These are phyloP conservation scores for Ceryle rudis DNA, from an alignment of 2,797 vertebrate species.

Conservation along the genomic window DNA sequence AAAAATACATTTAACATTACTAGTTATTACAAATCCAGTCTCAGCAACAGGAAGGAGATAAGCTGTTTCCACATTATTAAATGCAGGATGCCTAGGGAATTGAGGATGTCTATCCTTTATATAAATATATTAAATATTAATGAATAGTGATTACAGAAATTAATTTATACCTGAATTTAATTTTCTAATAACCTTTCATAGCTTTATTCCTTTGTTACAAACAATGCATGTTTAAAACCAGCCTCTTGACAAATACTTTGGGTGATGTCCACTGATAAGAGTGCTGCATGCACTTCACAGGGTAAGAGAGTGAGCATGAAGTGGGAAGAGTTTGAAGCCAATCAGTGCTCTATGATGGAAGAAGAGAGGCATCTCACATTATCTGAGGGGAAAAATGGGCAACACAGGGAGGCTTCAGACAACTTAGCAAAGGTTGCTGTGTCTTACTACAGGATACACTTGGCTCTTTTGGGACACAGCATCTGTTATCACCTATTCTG, in stretches of 20 bases:
- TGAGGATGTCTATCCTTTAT: conserved; percentile 67
- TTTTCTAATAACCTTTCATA: conserved; percentile 70
- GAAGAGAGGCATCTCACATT: background rate
- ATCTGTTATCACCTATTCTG: background rate
- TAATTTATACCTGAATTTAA: conserved; percentile 77
- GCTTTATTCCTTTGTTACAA: conserved; percentile 56
- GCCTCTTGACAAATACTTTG: conserved; percentile 25
- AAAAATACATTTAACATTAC: conserved; percentile 90
- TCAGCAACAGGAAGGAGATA: conserved; percentile 80
- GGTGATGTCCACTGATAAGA: background rate
- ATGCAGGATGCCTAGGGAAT: conserved; percentile 75
- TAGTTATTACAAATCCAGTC: conserved; percentile 90
- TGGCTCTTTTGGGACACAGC: background rate
- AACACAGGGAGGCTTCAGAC: background rate
- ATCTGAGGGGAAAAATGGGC: background rate
- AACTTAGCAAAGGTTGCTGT: background rate
- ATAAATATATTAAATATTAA: conserved; percentile 85
- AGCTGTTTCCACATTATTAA: conserved; percentile 80
- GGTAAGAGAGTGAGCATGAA: background rate
- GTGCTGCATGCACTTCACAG: background rate
- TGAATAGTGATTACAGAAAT: conserved; percentile 76
- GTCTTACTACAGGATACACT: background rate
- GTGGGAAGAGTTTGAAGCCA: background rate
- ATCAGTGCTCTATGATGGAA: background rate
- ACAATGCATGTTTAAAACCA: conserved; percentile 61